Base-by-base conservation (phyloP, 2,797 vertebrate genomes). In the Mycteria americana region DNA sequence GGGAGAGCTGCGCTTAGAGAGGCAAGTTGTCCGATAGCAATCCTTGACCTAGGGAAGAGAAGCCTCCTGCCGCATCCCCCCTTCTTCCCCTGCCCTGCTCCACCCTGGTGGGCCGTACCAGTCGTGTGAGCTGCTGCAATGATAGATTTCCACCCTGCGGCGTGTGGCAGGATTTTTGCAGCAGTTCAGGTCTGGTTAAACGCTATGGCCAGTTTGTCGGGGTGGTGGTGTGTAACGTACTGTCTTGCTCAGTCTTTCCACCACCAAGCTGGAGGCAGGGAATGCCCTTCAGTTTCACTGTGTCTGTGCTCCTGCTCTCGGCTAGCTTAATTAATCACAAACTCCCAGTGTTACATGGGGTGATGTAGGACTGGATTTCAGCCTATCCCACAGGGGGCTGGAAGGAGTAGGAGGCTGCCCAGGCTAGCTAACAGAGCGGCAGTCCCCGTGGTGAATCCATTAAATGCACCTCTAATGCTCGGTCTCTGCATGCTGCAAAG, bases 151-250 rank as follows among this genome's bases (percentile, higher is more conserved):
- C 35, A 46, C 31, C 24, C 21, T 46, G 17, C 13, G 31, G 9
- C 2, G 0, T 6, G 10, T 51, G 37, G 48, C 30, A 33, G 48
- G 37, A 30, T 31, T 79, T 92, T 33, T 82, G 65, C 56, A 86
- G 33, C 25, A 25, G 35, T 64, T 89, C 39, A 50, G 57, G 13
- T 51, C n/a, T 83, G 54, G 13, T 83, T 74, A 57, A 83, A 63
- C 0, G 2, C 39, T 31, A 7, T 33, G 50, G 45, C 48, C 0
- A 0, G 33, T 62, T 67, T 63, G 31, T 59, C 0, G 0, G 9
- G 31, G 39, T 56, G 62, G 31, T 57, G 15, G 43, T 25, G 37
- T 41, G 53, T 41, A 53, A 39, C 0, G 2, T 53, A 27, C 8
- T 31, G 3, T 33, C 24, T 45, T n/a, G 23, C n/a, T 74, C 33